Evolutionary conservation across 2,888 invertebrate species (phyloP), one percentile per base, ranked within the genome.

Genomic region (Netelia fuscicornis): DNA sequence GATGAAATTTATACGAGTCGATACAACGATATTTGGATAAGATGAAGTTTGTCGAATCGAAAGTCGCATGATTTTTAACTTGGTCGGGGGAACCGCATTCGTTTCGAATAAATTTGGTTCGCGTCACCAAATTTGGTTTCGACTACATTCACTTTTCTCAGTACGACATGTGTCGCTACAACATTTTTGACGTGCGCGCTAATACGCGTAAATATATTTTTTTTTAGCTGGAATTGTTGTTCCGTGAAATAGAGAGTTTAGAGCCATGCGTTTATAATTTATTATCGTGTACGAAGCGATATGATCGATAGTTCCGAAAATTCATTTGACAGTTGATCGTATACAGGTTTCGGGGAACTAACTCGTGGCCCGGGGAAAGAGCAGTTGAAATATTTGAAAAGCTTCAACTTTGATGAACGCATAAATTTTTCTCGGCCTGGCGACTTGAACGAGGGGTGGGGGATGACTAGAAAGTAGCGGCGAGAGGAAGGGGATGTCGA

Each of bases 331-430:
- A n/a, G 11, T 65, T 64, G n/a, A 25, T 75, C 11, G 54, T 65
- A 10, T 56, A 30, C 17, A 25, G 20, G 65, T 48, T 58, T 9
- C 9, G 44, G 56, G 10, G 37, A 65, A 58, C 58, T 13, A 67
- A 67, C 48, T 23, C 13, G 11, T 2, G 62, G 62, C 11, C 1
- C 11, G 62, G 3, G 25, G 13, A 25, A 62, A 62, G 13, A 62
- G 10, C 9, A 20, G 62, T 25, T 62, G 13, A 25, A 44, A n/a
- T 67, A 20, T 6, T 60, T 13, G 30, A 54, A 81, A 64, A 30
- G 17, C 48, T 83, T 10, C 60, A 78, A 74, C 44, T 72, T 83
- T 42, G 10, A 11, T 20, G 62, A 78, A 78, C 65, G 17, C 42
- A 68, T 58, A 64, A 64, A 71, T 74, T 67, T 37, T 37, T 11